These are phyloP conservation scores for Saccopteryx bilineata DNA, from an alignment of 2,113 vertebrate species.

Conservation along the genomic window DNA sequence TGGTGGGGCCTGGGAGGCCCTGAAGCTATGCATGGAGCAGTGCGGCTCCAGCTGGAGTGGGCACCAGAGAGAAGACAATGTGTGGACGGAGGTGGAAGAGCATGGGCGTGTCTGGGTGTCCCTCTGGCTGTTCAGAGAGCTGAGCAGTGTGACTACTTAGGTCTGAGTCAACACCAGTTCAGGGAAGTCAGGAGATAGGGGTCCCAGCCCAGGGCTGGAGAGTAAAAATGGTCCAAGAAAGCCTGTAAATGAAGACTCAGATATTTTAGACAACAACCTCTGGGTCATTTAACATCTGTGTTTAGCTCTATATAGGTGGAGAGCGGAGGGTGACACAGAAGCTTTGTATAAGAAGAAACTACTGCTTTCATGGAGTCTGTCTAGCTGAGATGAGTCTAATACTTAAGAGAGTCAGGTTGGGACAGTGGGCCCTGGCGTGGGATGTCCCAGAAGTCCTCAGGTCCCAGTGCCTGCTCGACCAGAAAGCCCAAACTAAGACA, in stretches of 20 bases:
- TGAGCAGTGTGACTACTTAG: background rate
- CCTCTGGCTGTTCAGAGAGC: background rate
- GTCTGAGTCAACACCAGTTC: background rate
- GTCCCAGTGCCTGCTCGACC: background rate
- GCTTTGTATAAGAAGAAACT: background rate
- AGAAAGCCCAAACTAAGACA: background rate
- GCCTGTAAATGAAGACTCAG: background rate
- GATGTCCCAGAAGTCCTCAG: background rate
- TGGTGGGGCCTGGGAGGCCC: slow-evolving; percentile 90
- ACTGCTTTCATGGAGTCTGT: background rate
- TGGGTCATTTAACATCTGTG: background rate
- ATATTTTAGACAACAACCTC: background rate
- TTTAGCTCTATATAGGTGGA: background rate
- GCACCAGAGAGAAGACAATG: slow-evolving; percentile 25
- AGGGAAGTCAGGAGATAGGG: background rate
- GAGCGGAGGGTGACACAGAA: background rate
- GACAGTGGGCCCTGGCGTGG: background rate
- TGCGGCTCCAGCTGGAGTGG: slow-evolving; percentile 87
- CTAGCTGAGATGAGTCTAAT: background rate
- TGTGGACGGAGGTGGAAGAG: background rate
- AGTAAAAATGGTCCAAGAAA: background rate
- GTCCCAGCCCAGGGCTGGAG: background rate
- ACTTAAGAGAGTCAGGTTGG: background rate
- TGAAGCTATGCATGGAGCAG: slow-evolving; percentile 85
- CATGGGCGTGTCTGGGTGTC: rapidly evolving